These are phyloP conservation scores for Griposia aprilina DNA, from an alignment of 2,888 invertebrate species.

Conservation along the genomic window DNA sequence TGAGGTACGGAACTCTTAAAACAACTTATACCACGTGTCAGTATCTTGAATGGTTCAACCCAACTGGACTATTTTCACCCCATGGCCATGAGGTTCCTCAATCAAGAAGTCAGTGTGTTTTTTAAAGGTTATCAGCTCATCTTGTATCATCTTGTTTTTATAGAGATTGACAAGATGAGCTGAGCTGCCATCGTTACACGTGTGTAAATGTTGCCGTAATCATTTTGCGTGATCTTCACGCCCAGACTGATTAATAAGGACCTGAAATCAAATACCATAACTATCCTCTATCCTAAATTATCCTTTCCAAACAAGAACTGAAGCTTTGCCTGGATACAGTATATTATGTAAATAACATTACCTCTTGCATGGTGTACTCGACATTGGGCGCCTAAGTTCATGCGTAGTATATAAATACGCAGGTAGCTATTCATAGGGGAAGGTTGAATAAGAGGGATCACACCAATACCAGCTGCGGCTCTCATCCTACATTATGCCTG, in stretches of 20 bases:
- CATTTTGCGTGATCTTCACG: not conserved
- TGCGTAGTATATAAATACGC: conserved; percentile 27
- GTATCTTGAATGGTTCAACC: not conserved
- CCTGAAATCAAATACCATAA: conserved; percentile 6
- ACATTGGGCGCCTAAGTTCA: conserved; percentile 17
- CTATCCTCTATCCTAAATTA: not conserved
- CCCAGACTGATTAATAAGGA: conserved; percentile 14
- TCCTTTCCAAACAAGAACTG: conserved; percentile 3
- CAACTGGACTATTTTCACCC: not conserved
- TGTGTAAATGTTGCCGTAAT: not conserved
- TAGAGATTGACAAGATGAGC: not conserved
- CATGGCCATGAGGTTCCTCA: not conserved
- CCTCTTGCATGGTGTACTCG: conserved; percentile 22
- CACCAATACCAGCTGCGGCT: conserved; percentile 29
- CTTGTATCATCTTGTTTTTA: not conserved
- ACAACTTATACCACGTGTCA: not conserved
- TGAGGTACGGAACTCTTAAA: not conserved
- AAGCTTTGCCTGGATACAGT: conserved; percentile 20
- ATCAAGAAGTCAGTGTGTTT: not conserved
- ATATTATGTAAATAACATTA: conserved; percentile 51
- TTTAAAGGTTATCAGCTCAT: not conserved
- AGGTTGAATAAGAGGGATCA: conserved; percentile 38
- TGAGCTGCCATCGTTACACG: not conserved
- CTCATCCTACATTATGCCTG: not conserved
- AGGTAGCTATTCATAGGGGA: conserved; percentile 25